phyloP scores from a whole-genome alignment of 2,888 invertebrate species.

The Metacarcinus magister region DNA sequence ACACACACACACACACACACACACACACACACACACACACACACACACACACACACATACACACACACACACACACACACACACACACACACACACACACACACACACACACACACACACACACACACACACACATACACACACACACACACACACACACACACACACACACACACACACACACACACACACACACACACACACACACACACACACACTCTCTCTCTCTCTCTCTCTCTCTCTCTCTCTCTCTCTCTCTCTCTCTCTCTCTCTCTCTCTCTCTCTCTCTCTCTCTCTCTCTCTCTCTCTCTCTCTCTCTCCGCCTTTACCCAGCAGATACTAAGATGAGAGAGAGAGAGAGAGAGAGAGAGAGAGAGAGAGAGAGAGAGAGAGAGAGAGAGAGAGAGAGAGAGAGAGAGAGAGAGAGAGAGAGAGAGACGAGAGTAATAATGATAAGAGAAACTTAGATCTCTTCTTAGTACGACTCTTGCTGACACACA shows the following conservation, averaged over 20 bases:
- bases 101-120: not conserved
- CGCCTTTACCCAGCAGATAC: too few species aligned
- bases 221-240: constrained; percentile 19
- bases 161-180: constrained; percentile 59
- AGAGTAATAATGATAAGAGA: too few species aligned
- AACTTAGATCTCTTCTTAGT: too few species aligned
- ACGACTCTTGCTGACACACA: too few species aligned
- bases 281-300: constrained; percentile 26
- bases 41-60: constrained; percentile 22
- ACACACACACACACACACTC: constrained; percentile 40
- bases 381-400: too few species aligned
- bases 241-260: constrained; percentile 26
- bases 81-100: too few species aligned
- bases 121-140: constrained; percentile 52
- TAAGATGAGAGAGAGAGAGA: too few species aligned
- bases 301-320: constrained; percentile 26
- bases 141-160: constrained; percentile 51
- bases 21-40: constrained; percentile 46
- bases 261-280: constrained; percentile 26
- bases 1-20: not conserved
- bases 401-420: too few species aligned
- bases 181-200: constrained; percentile 58
- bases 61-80: not conserved
- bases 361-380: too few species aligned
- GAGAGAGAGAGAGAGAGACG: too few species aligned